Evolutionary conservation across 37 sponge, comb jelly and placozoan species (phyloP), one percentile per base, ranked within the genome.

Genomic region (Crambe crambe): DNA sequence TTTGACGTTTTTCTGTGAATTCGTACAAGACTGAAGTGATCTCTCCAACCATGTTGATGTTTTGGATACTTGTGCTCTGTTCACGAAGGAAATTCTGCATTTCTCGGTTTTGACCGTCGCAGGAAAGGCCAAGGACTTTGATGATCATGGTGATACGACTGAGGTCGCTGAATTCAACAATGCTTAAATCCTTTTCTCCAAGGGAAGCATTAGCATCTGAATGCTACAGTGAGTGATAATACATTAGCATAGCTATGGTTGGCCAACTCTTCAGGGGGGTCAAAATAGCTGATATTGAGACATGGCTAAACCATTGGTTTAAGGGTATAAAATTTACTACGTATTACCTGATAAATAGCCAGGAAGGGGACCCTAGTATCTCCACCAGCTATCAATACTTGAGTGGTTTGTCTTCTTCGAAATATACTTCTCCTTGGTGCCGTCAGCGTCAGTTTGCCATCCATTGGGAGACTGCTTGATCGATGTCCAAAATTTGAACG

Each of bases 81-180:
- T 84, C 90, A 35, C 90, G 65, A 2, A 89, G 80, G 72, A 80
- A 87, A 56, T 87, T 76, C 66, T 93, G 94, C 54, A 89, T 70
- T 57, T 64, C 20, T 21, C 79, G 30, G 62, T 83, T 64, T 58
- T 93, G 94, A 12, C 94, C 94, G 67, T 93, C 86, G 59, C 94
- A 93, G 80, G 89, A 80, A 17, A 80, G 82, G 22, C 87, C 94
- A 34, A 93, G 73, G 25, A 93, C 86, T 41, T 73, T 60, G 34
- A 85, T 72, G 58, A 83, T 72, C 0, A 90, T 78, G 44, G 76
- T 74, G 23, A 84, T 51, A 71, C 80, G 76, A 35, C 47, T 20
- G 27, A 80, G 27, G 47, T 87, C 81, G 2, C 56, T 21, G 70
- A 74, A 84, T 47, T 47, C 10, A 6, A 47, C 10, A 6, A 47